Base-by-base conservation (phyloP, 1,140 invertebrate species). In the Tetragonula clypearis region DNA sequence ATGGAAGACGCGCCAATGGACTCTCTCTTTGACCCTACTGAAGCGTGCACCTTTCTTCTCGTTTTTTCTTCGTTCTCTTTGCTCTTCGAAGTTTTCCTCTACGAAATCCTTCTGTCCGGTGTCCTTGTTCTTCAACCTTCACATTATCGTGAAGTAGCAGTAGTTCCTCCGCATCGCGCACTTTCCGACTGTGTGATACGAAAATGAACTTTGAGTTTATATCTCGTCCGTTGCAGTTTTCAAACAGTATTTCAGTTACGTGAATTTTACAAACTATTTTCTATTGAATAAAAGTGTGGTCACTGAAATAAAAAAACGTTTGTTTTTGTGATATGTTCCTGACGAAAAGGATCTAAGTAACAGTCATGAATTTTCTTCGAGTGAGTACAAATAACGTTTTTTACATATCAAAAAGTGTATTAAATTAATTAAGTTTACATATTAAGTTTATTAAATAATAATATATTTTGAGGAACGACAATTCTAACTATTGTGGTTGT, bases 11-110 rank as follows among this genome's bases (percentile, higher is more conserved):
- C 84, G 86, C 82, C 90, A 88, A 93, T 93, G 90, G 92, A 94
- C 93, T 94, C 93, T 94, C 93, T 94, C 93, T 93, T 93, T 92
- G 91, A 93, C 91, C 93, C 89, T 93, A 90, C 90, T 90, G 91
- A 93, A 93, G 93, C 89, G 93, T 91, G 87, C 92, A 92, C 90
- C 93, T 92, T 89, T 87, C 87, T 84, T 87, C 68, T 69, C 55
- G 77, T 80, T 69, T 87, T 82, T 82, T 90, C 60, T 81, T 88
- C 75, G 72, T 83, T 84, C 79, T 84, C 76, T 14, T 84, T 74
- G 56, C 79, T 82, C 83, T 81, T 78, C 85, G 72, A 62, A 75
- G 55, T 65, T 76, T 85, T 84, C 84, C 75, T 72, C 72, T 71
- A 86, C 41, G 49, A 85, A 82, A 85, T 88, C 75, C 35, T 60